Evolutionary conservation across 2,888 invertebrate genomes (phyloP).

Genomic region (Oligia strigilis): DNA sequence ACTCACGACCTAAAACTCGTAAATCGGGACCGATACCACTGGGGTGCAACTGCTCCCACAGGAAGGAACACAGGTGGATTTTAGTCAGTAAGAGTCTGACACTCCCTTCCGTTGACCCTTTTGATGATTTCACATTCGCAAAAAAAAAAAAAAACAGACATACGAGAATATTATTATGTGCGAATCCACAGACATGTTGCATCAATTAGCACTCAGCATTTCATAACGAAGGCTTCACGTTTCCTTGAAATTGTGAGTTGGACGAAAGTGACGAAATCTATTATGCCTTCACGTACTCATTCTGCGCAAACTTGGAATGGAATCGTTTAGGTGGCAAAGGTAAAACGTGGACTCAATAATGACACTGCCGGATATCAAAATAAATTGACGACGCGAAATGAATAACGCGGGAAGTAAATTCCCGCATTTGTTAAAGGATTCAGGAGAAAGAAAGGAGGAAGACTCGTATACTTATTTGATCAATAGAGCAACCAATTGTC

Average conservation of each 20-base stretch:
- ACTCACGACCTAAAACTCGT: not conserved
- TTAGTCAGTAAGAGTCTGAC: too few species aligned
- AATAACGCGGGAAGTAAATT: too few species aligned
- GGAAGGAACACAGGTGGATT: too few species aligned
- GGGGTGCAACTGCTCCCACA: not conserved
- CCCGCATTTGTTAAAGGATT: not conserved
- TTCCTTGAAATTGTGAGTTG: not conserved
- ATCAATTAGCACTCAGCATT: conserved; percentile 1
- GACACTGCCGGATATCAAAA: not conserved
- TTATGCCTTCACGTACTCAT: not conserved
- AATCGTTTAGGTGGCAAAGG: not conserved
- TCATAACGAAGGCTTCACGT: not conserved
- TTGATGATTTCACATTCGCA: too few species aligned
- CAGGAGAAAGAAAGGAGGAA: not conserved
- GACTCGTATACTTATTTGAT: not conserved
- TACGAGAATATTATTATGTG: not conserved
- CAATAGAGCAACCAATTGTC: not conserved
- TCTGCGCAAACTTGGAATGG: not conserved
- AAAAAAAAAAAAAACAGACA: too few species aligned
- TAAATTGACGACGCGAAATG: not conserved
- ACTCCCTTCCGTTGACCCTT: too few species aligned
- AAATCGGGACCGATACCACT: not conserved
- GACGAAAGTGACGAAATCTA: not conserved
- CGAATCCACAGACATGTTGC: not conserved
- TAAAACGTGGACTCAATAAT: not conserved